Base-by-base conservation (phyloP, 1,140 invertebrate genomes). In the Cotesia typhae region DNA sequence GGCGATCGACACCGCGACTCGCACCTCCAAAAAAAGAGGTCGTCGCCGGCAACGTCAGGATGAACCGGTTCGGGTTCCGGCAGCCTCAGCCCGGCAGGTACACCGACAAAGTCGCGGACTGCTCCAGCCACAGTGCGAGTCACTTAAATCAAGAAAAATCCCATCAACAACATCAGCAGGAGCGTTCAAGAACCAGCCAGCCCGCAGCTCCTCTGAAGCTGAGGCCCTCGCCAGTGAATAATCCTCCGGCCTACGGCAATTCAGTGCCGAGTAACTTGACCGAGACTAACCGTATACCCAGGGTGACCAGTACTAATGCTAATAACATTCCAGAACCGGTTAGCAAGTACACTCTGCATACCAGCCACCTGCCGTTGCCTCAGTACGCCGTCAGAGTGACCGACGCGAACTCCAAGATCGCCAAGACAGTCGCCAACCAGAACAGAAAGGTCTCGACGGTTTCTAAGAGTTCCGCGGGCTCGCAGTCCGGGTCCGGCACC, bases 381-480 rank as follows among this genome's bases (percentile, higher is more conserved):
- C 92, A 94, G 78, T 92, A 90, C 73, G 92, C 93, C 0, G 88
- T 93, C 14, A 84, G 85, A 36, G 84, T 90, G 53, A 89, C 89
- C 37, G 92, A 93, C 68, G 83, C 89, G 0, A 86, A 84, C 69
- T 81, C 84, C 3, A 94, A 93, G 83, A 88, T 88, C 7, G 92
- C 92, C 37, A 95, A 95, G 84, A 94, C 94, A 73, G 90, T 88
- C 4, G 90, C 88, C 0, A 92, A 92, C 74, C 90, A 89, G 63
- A 89, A 84, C 36, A 85, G 87, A 28, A 89, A 87, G 71, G 83
- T 86, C 4, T 83, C 85, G 0, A 79, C 80, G 3, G 76, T 76
- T 10, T 75, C 81, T 14, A 81, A 81, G 47, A 78, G 79, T 0
- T 81, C 80, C 0, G 72, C 80, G 6, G 81, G 83, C 67, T 88